phyloP scores from a whole-genome alignment of 2,888 invertebrate species.

The Eristalis intricaria region DNA sequence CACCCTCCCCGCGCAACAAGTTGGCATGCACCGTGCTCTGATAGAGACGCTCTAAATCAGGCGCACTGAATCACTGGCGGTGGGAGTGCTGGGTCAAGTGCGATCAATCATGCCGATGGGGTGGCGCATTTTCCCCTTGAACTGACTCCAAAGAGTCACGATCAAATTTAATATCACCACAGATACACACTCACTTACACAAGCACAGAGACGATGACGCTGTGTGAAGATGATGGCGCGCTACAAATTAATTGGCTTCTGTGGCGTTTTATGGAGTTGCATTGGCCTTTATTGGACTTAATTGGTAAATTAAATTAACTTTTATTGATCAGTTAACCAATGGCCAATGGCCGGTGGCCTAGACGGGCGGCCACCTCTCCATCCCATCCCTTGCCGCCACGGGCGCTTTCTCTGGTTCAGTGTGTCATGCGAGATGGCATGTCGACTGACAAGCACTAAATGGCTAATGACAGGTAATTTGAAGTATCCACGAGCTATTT shows the following conservation, averaged over 20 bases:
- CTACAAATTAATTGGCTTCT: slow-evolving; percentile 52
- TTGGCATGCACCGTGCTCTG: not conserved
- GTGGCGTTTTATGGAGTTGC: slow-evolving; percentile 56
- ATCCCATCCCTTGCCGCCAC: not conserved
- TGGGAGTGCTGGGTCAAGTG: slow-evolving; percentile 59
- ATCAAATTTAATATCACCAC: slow-evolving; percentile 49
- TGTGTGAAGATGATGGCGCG: slow-evolving; percentile 10
- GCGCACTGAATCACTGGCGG: slow-evolving; percentile 10
- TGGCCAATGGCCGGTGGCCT: not conserved
- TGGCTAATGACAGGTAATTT: slow-evolving; percentile 61
- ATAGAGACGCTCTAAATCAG: not conserved
- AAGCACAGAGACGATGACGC: not conserved
- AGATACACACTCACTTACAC: slow-evolving; percentile 2
- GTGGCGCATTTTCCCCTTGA: slow-evolving; percentile 22
- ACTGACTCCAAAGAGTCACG: slow-evolving; percentile 19
- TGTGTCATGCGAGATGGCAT: slow-evolving; percentile 12
- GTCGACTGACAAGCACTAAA: slow-evolving; percentile 38
- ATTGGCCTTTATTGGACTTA: slow-evolving; percentile 63
- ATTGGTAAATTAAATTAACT: slow-evolving; percentile 69
- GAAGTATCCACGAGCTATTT: slow-evolving; percentile 51
- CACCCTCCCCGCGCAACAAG: not conserved
- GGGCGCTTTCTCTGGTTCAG: not conserved
- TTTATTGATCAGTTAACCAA: slow-evolving; percentile 60
- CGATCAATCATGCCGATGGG: slow-evolving; percentile 46
- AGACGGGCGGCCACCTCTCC: not conserved